phyloP scores from a whole-genome alignment of 1,140 invertebrate species.

The Chionoecetes opilio region DNA sequence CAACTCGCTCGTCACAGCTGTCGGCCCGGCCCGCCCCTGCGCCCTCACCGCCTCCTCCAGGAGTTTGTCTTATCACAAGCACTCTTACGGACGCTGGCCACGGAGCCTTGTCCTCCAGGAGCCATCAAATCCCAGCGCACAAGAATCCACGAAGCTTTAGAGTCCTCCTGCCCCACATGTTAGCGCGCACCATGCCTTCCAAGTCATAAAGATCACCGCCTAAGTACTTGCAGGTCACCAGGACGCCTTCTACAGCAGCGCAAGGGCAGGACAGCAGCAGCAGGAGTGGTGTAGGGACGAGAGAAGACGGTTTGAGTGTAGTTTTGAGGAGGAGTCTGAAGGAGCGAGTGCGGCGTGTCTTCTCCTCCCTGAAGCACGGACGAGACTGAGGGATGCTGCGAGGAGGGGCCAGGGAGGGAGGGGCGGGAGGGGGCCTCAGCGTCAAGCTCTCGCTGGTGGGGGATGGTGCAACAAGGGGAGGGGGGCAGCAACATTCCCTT shows the following conservation, averaged over 20 bases:
- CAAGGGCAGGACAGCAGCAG: not conserved
- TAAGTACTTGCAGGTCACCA: not conserved
- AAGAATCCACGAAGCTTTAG: not conserved
- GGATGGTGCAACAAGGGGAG: not conserved
- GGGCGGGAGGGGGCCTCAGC: not conserved
- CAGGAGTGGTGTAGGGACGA: conserved; percentile 1
- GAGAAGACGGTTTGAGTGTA: conserved; percentile 17
- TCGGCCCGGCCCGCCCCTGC: not conserved
- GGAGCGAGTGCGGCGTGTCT: conserved; percentile 13
- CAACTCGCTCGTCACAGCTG: conserved; percentile 2
- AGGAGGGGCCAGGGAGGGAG: not conserved
- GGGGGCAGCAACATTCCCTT: not conserved
- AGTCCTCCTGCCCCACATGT: not conserved
- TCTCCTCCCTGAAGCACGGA: conserved; percentile 14
- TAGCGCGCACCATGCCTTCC: not conserved
- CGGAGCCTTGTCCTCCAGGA: not conserved
- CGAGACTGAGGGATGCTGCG: conserved; percentile 14
- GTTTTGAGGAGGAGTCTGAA: conserved; percentile 19
- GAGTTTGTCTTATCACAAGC: not conserved
- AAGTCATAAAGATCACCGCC: not conserved
- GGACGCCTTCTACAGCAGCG: not conserved
- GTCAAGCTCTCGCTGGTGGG: no score
- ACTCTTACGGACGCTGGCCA: conserved; percentile 10
- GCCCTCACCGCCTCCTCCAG: not conserved
- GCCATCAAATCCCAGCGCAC: not conserved